These are phyloP conservation scores for Panthera tigris DNA, from an alignment of 2,113 vertebrate species.

Conservation along the genomic window DNA sequence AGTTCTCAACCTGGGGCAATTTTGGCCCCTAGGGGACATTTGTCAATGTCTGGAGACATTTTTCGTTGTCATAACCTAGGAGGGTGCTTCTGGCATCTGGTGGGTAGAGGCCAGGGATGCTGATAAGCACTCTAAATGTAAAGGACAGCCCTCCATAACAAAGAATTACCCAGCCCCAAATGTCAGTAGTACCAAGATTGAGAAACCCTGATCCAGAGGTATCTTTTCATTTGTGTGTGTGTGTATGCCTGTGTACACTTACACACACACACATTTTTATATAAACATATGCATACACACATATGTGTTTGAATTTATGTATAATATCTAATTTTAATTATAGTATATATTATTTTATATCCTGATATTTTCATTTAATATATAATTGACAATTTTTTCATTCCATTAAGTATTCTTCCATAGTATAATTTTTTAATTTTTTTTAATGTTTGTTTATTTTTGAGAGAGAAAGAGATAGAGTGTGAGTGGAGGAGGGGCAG, in stretches of 20 bases:
- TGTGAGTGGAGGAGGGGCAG: too few relatives aligned
- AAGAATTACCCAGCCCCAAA: neutral
- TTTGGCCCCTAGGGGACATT: neutral
- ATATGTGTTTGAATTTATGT: neutral
- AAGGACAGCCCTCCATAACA: neutral
- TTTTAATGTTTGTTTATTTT: too few relatives aligned
- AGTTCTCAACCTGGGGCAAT: slow-evolving; percentile 1
- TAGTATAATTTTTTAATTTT: neutral
- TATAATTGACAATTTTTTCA: neutral
- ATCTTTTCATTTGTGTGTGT: neutral
- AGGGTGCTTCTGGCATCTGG: neutral
- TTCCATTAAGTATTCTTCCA: neutral
- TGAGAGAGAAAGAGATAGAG: too few relatives aligned
- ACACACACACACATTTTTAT: neutral
- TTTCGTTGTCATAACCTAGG: neutral
- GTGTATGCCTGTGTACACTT: neutral
- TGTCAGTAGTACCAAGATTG: neutral
- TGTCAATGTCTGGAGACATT: slow-evolving; percentile 11
- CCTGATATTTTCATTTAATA: neutral
- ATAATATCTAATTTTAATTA: neutral
- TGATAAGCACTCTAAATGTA: neutral
- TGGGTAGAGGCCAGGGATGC: neutral
- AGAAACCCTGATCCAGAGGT: neutral
- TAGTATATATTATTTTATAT: neutral
- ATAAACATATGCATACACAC: accelerated